These are phyloP conservation scores for Bergia sp. DNA, from an alignment of 92 coral and sea anemone genomes.

Conservation along the genomic window DNA sequence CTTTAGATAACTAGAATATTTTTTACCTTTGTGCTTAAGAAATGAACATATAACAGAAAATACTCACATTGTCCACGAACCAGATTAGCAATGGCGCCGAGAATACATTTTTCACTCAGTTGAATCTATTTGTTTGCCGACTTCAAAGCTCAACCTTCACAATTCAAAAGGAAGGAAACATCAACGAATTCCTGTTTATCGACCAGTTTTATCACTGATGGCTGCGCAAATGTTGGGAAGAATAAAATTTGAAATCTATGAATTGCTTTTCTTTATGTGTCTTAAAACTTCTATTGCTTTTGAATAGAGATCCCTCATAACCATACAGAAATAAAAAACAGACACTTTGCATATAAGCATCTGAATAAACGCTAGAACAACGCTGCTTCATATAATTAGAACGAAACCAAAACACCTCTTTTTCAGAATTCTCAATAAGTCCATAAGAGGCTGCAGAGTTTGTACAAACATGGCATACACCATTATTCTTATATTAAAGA, in stretches of 20 bases:
- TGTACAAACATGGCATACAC: constrained; percentile 8
- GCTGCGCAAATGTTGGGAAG: constrained; percentile 43
- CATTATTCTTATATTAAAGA: constrained; percentile 37
- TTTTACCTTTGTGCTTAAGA: not conserved
- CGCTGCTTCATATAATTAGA: constrained; percentile 33
- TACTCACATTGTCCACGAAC: constrained; percentile 18
- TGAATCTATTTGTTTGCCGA: constrained; percentile 13
- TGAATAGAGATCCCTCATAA: constrained; percentile 23
- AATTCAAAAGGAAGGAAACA: constrained; percentile 2
- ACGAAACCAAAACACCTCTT: constrained; percentile 3
- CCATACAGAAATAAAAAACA: constrained; percentile 41
- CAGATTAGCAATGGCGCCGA: not conserved
- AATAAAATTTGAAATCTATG: constrained; percentile 22
- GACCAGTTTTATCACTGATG: constrained; percentile 34
- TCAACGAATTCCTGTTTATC: not conserved
- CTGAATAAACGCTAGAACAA: constrained; percentile 34
- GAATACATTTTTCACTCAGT: not conserved
- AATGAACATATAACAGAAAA: not conserved
- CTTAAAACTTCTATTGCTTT: not conserved
- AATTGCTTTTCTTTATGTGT: constrained; percentile 30
- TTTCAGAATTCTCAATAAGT: constrained; percentile 32
- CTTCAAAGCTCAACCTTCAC: not conserved
- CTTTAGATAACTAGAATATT: not conserved
- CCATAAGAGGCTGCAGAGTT: constrained; percentile 11
- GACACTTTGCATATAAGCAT: constrained; percentile 35